A percentile compares a stretch with the other conserved stretches of the same genome.
Conservation (phyloP, 2,888 invertebrate species). For the Melipona bicolor region DNA sequence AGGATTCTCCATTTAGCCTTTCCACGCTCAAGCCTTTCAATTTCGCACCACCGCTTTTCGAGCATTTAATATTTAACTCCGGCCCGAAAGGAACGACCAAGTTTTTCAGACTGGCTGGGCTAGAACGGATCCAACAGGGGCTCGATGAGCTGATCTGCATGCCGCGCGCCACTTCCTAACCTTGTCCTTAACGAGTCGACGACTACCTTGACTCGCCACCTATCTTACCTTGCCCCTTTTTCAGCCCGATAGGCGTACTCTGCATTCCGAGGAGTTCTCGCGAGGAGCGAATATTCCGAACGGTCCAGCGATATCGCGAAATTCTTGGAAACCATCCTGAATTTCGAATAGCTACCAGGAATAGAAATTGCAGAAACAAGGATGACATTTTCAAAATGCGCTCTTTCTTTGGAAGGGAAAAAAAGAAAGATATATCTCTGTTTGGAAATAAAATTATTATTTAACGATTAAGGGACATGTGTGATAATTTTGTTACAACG, state of each 20-base stretch:
- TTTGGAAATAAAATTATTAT: too few relatives aligned
- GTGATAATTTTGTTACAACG: too few relatives aligned
- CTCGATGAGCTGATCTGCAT: conserved; percentile 77
- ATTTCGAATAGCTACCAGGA: conserved; percentile 42
- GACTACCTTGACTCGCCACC: conserved; percentile 76
- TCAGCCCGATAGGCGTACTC: conserved; percentile 72
- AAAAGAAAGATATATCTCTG: too few relatives aligned
- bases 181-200: conserved; percentile 80
- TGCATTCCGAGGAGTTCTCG: conserved; percentile 71
- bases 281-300: conserved; percentile 50
- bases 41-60: conserved; percentile 75
- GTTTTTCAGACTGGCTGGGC: conserved; percentile 57
- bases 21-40: conserved; percentile 69
- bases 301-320: conserved; percentile 49
- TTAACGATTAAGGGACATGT: too few relatives aligned
- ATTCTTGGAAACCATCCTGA: conserved; percentile 47
- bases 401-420: background rate
- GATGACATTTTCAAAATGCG: background rate
- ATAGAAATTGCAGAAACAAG: conserved; percentile 2
- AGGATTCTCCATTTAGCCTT: conserved; percentile 69
- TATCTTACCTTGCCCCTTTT: conserved; percentile 68
- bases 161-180: conserved; percentile 75
- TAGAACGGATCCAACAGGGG: conserved; percentile 50
- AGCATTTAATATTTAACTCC: conserved; percentile 80
- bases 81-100: conserved; percentile 63